Conservation (phyloP, 2,797 vertebrate genomes). For the Pterois miles region DNA sequence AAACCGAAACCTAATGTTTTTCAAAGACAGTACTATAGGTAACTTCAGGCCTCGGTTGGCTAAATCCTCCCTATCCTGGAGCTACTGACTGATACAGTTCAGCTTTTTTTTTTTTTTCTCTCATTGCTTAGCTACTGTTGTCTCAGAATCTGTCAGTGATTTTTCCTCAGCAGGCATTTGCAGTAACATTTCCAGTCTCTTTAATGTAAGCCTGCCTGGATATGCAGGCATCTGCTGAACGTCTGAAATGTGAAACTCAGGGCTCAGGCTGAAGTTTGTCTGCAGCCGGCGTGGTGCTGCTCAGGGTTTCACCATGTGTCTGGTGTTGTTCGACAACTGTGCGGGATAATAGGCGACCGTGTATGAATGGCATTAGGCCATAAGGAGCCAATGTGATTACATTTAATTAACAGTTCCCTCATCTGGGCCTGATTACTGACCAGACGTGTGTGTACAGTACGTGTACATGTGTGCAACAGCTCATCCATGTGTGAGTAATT, state of each 20-base stretch:
- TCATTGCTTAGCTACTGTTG: constrained; percentile 19
- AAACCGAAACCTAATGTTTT: not conserved
- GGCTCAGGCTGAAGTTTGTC: constrained; percentile 46
- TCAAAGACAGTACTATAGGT: not conserved
- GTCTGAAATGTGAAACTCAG: constrained; percentile 18
- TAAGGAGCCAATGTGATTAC: constrained; percentile 70
- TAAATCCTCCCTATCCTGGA: not conserved
- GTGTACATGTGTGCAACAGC: not conserved
- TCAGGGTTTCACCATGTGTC: constrained; percentile 37
- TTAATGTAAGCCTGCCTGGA: constrained; percentile 40
- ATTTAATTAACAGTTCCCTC: constrained; percentile 76
- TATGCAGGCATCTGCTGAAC: constrained; percentile 46
- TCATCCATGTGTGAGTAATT: not conserved
- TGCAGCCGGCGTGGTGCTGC: constrained; percentile 41
- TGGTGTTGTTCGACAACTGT: constrained; percentile 61
- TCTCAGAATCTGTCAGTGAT: constrained; percentile 7
- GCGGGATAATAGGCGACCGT: constrained; percentile 52
- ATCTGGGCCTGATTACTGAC: constrained; percentile 75
- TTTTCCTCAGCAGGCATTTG: constrained; percentile 29
- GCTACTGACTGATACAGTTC: not conserved
- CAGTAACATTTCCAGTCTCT: constrained; percentile 32
- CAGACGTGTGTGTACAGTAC: constrained; percentile 54
- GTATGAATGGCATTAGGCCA: constrained; percentile 63
- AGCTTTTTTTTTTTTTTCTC: constrained; percentile 4
- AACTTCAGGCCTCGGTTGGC: not conserved